Evolutionary conservation across 2,797 vertebrate genomes (phyloP).

Genomic region (Poecilia gillii): DNA sequence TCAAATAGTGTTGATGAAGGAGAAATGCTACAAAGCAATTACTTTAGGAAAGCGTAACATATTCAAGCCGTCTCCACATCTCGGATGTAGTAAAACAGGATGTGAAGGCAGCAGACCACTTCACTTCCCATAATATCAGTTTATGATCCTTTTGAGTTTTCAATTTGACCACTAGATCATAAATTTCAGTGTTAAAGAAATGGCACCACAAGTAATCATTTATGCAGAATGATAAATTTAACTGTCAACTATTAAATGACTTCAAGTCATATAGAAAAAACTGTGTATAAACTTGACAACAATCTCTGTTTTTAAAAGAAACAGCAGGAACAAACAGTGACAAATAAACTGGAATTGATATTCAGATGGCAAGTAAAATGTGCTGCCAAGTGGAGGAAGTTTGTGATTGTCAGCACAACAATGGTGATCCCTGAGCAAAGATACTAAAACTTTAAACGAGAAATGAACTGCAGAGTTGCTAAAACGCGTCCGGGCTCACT

Average conservation of each 20-base stretch:
- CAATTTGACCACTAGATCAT: not conserved
- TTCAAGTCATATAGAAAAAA: not conserved
- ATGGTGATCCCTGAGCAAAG: constrained; percentile 3
- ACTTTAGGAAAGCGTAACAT: not conserved
- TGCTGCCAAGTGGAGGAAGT: constrained; percentile 4
- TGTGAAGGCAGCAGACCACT: not conserved
- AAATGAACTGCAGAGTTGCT: constrained; percentile 53
- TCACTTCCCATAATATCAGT: not conserved
- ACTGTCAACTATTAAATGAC: not conserved
- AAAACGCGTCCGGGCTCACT: constrained; percentile 49
- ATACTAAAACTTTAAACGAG: constrained; percentile 49
- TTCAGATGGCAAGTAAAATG: constrained; percentile 10
- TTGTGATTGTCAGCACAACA: constrained; percentile 13
- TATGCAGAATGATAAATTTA: not conserved
- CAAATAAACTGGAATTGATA: constrained; percentile 4
- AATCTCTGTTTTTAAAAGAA: not conserved
- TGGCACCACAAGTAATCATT: not conserved
- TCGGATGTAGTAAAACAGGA: not conserved
- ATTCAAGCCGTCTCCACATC: not conserved
- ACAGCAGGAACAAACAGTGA: not conserved
- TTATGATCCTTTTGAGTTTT: not conserved
- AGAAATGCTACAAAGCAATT: not conserved
- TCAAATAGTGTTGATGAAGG: not conserved
- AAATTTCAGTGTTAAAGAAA: not conserved
- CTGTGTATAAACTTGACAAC: not conserved